Percentiles rank a stretch among this genome's conserved stretches.
These are phyloP conservation scores for Lymantria dispar DNA, from an alignment of 2,888 invertebrate genomes.

Conservation along the genomic window DNA sequence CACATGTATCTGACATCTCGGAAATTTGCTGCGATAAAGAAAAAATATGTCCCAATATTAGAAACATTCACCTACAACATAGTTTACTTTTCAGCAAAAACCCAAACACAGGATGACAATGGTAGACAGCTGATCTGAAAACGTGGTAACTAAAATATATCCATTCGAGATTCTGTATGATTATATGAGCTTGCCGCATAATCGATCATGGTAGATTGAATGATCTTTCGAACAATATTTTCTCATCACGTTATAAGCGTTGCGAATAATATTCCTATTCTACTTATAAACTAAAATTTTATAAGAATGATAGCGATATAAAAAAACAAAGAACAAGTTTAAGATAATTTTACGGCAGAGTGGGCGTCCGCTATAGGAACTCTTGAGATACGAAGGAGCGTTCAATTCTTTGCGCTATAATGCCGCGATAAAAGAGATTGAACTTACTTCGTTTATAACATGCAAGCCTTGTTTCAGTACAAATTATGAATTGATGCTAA, in stretches of 20 bases:
- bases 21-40: conserved; percentile 31
- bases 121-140: conserved; percentile 25
- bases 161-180: conserved; percentile 6
- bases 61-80: conserved; percentile 16
- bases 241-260: not conserved
- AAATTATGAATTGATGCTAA: conserved; percentile 49
- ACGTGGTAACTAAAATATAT: conserved; percentile 14
- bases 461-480: conserved; percentile 52
- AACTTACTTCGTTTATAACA: conserved; percentile 72
- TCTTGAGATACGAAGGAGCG: conserved; percentile 55
- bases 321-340: conserved; percentile 60
- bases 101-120: conserved; percentile 19
- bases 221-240: conserved; percentile 5
- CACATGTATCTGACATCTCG: conserved; percentile 36
- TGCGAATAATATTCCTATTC: no score
- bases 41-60: conserved; percentile 22
- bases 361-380: conserved; percentile 57
- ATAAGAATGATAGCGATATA: conserved; percentile 49
- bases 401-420: conserved; percentile 70
- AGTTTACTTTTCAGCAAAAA: conserved; percentile 8
- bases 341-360: conserved; percentile 76
- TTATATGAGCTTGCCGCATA: conserved; percentile 21
- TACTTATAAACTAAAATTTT: conserved; percentile 40
- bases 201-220: conserved; percentile 18
- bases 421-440: conserved; percentile 77